phyloP scores from a whole-genome alignment of 2,888 invertebrate genomes.

The Buathra laborator region DNA sequence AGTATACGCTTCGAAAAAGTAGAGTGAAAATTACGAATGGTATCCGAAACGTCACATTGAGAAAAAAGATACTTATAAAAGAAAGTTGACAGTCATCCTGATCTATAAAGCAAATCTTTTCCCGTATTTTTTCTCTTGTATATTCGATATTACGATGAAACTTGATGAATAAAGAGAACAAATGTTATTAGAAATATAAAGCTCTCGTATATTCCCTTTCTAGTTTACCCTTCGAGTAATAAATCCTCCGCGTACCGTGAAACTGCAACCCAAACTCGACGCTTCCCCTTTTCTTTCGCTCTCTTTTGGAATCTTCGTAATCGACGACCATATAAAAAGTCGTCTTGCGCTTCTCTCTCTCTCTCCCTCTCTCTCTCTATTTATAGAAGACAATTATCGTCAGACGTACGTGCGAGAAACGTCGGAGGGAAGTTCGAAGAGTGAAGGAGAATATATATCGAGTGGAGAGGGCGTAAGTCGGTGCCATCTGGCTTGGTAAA shows the following conservation, averaged over 20 bases:
- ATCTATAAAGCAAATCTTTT: background rate
- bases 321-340: constrained; percentile 28
- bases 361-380: background rate
- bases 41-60: background rate
- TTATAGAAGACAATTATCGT: constrained; percentile 29
- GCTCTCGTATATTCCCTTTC: constrained; percentile 21
- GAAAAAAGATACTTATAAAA: background rate
- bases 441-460: background rate
- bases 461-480: background rate
- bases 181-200: background rate
- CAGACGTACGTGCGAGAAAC: constrained; percentile 20
- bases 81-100: constrained; percentile 2
- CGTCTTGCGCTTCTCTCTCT: background rate
- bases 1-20: constrained; percentile 4
- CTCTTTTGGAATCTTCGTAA: constrained; percentile 7
- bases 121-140: background rate
- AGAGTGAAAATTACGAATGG: constrained; percentile 12
- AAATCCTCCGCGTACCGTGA: background rate
- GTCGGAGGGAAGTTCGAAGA: background rate
- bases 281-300: too few relatives aligned
- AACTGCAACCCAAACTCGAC: background rate
- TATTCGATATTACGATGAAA: background rate
- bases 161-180: background rate
- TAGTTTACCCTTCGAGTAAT: constrained; percentile 16
- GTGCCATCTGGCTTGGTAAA: constrained; percentile 37